Percentiles rank a stretch among this genome's conserved stretches.
Evolutionary conservation across 2,888 invertebrate genomes (phyloP).

Genomic region (Papilio gigon): DNA sequence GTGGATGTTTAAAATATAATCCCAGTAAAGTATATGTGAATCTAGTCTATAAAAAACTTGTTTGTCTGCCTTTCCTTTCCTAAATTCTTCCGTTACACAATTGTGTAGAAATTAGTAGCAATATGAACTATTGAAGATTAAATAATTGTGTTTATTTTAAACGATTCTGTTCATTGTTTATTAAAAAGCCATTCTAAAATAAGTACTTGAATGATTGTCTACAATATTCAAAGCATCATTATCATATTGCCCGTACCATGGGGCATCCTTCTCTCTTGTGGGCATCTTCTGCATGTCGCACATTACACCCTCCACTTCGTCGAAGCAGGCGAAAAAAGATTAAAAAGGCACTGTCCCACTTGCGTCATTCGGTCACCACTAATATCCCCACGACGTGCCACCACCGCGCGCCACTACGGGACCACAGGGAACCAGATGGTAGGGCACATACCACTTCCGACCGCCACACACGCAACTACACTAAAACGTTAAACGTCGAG

Average conservation of each 20-base stretch:
- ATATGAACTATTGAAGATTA: neutral
- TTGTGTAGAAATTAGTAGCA: neutral
- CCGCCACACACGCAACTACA: slow-evolving; percentile 72
- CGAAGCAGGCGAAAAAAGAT: slow-evolving; percentile 61
- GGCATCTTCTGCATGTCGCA: slow-evolving; percentile 81
- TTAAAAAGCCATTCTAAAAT: neutral
- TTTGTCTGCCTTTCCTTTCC: slow-evolving; percentile 28
- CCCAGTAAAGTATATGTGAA: neutral
- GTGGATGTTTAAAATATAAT: neutral
- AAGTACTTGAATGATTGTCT: too few species aligned
- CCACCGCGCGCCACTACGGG: slow-evolving; percentile 72
- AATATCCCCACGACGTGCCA: slow-evolving; percentile 74
- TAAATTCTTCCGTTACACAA: slow-evolving; percentile 30
- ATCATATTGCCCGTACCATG: slow-evolving; percentile 64
- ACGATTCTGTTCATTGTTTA: neutral
- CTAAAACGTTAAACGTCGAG: slow-evolving; percentile 72
- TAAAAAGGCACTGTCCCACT: slow-evolving; percentile 69
- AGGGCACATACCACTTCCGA: slow-evolving; percentile 77
- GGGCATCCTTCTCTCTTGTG: slow-evolving; percentile 72
- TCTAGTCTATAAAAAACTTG: slow-evolving; percentile 13
- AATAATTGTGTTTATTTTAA: neutral
- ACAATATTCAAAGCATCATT: neutral
- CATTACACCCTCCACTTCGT: slow-evolving; percentile 57
- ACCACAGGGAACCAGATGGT: slow-evolving; percentile 73
- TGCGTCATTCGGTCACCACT: slow-evolving; percentile 58